Conservation (phyloP, 2,888 invertebrate species). For the Diogma glabrata region DNA sequence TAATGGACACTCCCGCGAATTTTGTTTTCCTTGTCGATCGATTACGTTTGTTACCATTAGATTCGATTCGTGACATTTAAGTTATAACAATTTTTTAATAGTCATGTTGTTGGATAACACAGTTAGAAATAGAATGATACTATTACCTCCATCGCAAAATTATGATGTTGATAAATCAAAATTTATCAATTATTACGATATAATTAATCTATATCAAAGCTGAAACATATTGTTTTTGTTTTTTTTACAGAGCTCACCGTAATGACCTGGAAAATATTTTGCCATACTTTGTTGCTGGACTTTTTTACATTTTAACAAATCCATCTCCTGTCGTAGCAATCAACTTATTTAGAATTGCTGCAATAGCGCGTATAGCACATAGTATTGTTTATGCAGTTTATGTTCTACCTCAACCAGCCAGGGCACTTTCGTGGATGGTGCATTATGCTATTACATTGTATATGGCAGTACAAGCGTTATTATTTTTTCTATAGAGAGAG, state of each 20-base stretch:
- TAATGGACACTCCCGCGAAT: no score
- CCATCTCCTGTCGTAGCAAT: constrained; percentile 38
- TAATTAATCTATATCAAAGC: no score
- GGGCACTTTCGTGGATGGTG: constrained; percentile 37
- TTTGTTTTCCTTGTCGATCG: no score
- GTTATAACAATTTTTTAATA: no score
- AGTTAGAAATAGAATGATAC: no score
- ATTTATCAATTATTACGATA: no score
- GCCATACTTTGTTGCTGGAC: constrained; percentile 40
- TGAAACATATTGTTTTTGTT: no score
- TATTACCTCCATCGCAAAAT: no score
- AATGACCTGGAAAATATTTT: constrained; percentile 51
- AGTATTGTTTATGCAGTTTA: constrained; percentile 43
- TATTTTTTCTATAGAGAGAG: not conserved
- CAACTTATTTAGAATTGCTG: constrained; percentile 42
- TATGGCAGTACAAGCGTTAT: constrained; percentile 36
- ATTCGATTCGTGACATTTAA: no score
- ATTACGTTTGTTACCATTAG: no score
- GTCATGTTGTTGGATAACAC: no score
- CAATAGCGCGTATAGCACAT: constrained; percentile 40
- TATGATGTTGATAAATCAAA: no score
- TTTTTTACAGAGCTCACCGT: constrained; percentile 41
- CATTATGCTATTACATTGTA: constrained; percentile 36
- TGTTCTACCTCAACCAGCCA: constrained; percentile 41
- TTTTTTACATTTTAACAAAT: constrained; percentile 40